These are phyloP conservation scores for Antechinus stuartii DNA, from an alignment of 2,113 vertebrate genomes.

Conservation along the genomic window DNA sequence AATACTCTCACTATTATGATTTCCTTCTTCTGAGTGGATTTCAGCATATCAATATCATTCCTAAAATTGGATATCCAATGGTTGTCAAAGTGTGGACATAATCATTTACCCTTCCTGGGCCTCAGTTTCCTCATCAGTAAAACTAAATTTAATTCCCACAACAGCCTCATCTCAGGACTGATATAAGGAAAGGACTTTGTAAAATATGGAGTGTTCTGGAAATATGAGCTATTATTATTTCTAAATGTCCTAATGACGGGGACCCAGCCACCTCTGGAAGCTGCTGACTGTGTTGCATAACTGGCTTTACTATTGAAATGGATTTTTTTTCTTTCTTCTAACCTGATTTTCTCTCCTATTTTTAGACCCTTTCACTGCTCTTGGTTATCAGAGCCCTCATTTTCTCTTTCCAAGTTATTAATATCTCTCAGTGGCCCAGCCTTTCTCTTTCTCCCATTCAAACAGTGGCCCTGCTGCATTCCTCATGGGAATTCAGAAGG, in stretches of 20 bases:
- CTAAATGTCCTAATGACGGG: background rate
- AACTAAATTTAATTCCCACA: background rate
- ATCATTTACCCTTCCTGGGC: background rate
- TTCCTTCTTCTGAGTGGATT: background rate
- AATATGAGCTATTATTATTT: constrained; percentile 1
- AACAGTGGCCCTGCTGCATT: background rate
- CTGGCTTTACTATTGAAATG: constrained; percentile 1
- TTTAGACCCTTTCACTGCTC: background rate
- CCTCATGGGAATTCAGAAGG: background rate
- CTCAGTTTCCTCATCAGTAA: background rate
- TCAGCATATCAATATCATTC: background rate
- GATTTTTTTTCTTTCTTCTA: constrained; percentile 1
- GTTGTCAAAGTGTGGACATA: background rate
- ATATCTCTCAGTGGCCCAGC: background rate
- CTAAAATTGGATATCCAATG: background rate
- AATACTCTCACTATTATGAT: background rate
- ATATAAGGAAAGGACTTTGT: background rate
- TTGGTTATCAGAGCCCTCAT: background rate
- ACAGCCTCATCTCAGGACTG: background rate
- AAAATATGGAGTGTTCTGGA: background rate
- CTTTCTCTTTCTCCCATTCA: background rate
- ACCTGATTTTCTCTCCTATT: background rate
- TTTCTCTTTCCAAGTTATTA: background rate
- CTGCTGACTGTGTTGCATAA: background rate
- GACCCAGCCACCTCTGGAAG: background rate